A percentile compares a stretch with the other conserved stretches of the same genome.
These are phyloP conservation scores for Dinothrombium tinctorium DNA, from an alignment of 1,140 invertebrate genomes.

Conservation along the genomic window DNA sequence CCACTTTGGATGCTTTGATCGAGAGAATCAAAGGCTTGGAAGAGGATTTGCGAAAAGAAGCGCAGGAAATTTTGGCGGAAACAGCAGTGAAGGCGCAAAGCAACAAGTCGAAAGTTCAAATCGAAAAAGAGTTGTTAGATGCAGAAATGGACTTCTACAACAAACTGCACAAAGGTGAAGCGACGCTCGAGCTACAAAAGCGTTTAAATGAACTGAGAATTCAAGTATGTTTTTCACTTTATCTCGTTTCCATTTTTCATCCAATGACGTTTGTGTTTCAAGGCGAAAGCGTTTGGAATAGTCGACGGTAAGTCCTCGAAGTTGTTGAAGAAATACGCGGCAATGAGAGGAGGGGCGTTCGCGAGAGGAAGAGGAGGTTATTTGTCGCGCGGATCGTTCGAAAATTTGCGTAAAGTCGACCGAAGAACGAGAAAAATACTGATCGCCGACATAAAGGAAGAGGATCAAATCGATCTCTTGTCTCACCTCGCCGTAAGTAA, in stretches of 20 bases:
- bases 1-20: neutral
- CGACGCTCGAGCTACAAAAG: slow-evolving; percentile 42
- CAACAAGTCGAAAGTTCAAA: slow-evolving; percentile 22
- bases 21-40: slow-evolving; percentile 2
- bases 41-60: slow-evolving; percentile 1
- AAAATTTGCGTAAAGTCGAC: slow-evolving; percentile 29
- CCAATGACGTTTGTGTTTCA: too few species aligned
- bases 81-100: neutral
- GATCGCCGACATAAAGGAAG: slow-evolving; percentile 45
- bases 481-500: slow-evolving; percentile 41
- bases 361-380: slow-evolving; percentile 9
- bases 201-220: slow-evolving; percentile 43
- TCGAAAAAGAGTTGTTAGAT: slow-evolving; percentile 59
- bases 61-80: slow-evolving; percentile 1
- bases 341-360: slow-evolving; percentile 11
- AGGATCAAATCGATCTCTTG: slow-evolving; percentile 40
- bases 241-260: slow-evolving; percentile 11
- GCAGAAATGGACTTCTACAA: slow-evolving; percentile 64
- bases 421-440: slow-evolving; percentile 50
- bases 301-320: slow-evolving; percentile 8
- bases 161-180: slow-evolving; percentile 49
- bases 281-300: slow-evolving; percentile 20
- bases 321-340: neutral
- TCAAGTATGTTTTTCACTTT: slow-evolving; percentile 23
- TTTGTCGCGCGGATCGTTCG: slow-evolving; percentile 27